These are phyloP conservation scores for Sphyrna mokarran DNA, from an alignment of 2,113 vertebrate genomes.

Conservation along the genomic window DNA sequence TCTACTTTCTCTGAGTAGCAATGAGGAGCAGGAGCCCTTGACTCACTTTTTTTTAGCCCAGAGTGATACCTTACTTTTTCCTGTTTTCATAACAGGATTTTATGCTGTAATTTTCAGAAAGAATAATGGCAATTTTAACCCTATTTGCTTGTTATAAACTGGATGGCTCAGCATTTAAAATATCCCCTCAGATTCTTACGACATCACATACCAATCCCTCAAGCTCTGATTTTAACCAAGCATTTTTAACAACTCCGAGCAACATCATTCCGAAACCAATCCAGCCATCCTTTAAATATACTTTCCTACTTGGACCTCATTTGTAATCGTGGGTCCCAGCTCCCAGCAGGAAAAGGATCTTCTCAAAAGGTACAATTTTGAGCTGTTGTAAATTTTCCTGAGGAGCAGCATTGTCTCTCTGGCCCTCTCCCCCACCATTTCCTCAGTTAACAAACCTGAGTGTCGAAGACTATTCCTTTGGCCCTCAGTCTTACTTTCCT, in stretches of 20 bases:
- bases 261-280: neutral
- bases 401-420: neutral
- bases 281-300: neutral
- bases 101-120: neutral
- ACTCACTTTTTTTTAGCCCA: neutral
- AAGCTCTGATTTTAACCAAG: neutral
- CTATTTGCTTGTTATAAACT: neutral
- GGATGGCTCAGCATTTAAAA: too few relatives aligned
- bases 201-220: neutral
- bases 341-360: neutral
- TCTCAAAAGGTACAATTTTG: too few relatives aligned
- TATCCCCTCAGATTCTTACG: neutral
- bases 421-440: neutral
- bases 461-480: neutral
- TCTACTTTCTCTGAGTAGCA: neutral
- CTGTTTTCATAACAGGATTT: neutral
- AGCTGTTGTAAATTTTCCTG: too few relatives aligned
- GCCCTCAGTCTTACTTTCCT: neutral
- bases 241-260: neutral
- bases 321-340: neutral
- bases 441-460: neutral
- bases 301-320: neutral
- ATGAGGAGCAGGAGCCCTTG: neutral
- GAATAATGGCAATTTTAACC: neutral
- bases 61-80: neutral